Conservation (phyloP, 1,140 invertebrate species). For the Achroia grisella region DNA sequence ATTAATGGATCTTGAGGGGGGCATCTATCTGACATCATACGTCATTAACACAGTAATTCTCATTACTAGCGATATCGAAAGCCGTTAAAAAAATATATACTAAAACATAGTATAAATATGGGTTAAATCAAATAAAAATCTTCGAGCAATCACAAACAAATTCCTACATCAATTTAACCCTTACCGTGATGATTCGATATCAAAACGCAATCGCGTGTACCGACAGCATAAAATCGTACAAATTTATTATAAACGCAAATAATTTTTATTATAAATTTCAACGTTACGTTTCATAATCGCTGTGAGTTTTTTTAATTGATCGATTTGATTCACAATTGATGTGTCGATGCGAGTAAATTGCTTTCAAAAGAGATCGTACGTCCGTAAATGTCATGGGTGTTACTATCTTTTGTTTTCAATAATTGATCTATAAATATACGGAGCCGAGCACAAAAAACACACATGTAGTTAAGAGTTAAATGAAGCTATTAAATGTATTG, state of each 20-base stretch:
- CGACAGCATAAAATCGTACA: constrained; percentile 35
- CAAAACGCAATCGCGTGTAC: constrained; percentile 36
- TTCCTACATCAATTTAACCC: constrained; percentile 25
- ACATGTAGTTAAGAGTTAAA: not conserved
- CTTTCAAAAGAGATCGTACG: constrained; percentile 7
- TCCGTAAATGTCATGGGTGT: constrained; percentile 46
- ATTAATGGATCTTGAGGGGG: too few species aligned
- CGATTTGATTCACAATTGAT: constrained; percentile 34
- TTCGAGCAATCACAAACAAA: too few species aligned
- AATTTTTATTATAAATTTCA: constrained; percentile 16
- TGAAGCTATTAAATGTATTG: not conserved
- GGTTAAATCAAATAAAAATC: too few species aligned
- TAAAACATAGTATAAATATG: too few species aligned
- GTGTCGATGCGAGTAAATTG: constrained; percentile 4
- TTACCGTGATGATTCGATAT: constrained; percentile 22
- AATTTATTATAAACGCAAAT: constrained; percentile 24
- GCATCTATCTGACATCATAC: too few species aligned
- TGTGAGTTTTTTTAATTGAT: constrained; percentile 36
- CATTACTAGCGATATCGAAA: too few species aligned
- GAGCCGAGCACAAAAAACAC: not conserved
- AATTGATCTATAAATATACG: constrained; percentile 12
- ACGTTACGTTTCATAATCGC: constrained; percentile 14
- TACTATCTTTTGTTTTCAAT: constrained; percentile 24
- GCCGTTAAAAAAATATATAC: too few species aligned
- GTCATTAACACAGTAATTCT: too few species aligned